Evolutionary conservation across 2,113 vertebrate species (phyloP).

Genomic region (Oncorhynchus clarkii): DNA sequence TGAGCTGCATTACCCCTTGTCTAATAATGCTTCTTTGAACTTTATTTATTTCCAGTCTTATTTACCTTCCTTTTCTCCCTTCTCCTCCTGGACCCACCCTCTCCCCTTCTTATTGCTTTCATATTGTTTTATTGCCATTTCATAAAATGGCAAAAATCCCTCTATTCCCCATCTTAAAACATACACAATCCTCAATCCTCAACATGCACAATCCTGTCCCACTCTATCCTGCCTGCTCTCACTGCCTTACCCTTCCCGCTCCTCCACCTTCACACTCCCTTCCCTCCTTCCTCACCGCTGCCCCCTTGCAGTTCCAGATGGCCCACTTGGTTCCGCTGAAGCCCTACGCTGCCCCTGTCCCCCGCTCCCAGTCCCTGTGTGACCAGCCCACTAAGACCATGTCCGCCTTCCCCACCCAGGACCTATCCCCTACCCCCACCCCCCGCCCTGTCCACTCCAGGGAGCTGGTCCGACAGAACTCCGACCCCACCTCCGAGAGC

Average conservation of each 20-base stretch:
- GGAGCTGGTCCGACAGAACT: conserved; percentile 86
- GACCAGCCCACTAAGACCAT: conserved; percentile 89
- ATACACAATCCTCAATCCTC: conserved; percentile 28
- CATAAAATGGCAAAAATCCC: neutral
- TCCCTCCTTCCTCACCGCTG: neutral
- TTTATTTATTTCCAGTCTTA: conserved; percentile 1
- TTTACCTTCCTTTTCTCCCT: conserved; percentile 18
- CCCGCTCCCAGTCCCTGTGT: conserved; percentile 91
- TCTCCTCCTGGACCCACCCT: neutral
- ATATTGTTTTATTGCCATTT: neutral
- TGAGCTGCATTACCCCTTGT: neutral
- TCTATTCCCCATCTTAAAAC: conserved; percentile 5
- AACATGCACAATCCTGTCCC: conserved; percentile 6
- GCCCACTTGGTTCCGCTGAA: conserved; percentile 90
- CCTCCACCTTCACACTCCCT: conserved; percentile 25
- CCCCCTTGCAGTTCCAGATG: conserved; percentile 81
- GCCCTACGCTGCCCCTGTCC: conserved; percentile 87
- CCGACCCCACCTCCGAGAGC: conserved; percentile 88
- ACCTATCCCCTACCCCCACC: conserved; percentile 75
- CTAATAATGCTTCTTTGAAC: neutral
- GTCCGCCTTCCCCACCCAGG: conserved; percentile 86
- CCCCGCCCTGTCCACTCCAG: conserved; percentile 76
- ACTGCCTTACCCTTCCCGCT: conserved; percentile 34
- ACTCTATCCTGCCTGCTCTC: conserved; percentile 35
- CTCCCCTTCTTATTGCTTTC: neutral